Base-by-base conservation (phyloP, 2,888 invertebrate species). In the Papilio demoleus region DNA sequence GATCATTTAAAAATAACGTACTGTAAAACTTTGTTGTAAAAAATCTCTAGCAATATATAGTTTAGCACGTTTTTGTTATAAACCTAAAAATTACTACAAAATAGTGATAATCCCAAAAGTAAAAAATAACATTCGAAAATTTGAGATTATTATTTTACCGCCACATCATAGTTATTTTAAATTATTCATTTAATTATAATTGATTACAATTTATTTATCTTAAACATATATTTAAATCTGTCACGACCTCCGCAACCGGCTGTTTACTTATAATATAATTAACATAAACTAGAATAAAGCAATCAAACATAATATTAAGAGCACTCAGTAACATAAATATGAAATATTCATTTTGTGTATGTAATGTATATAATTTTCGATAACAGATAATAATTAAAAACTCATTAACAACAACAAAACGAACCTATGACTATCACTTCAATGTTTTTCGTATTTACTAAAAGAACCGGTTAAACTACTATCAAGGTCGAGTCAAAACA, bases 401-500 rank as follows among this genome's bases (percentile, higher is more conserved):
- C 8, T n/a, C 42, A 59, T 22, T 59, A n/a, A 58, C n/a, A 11
- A 56, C 11, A 12, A 34, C 1, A 60, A 61, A n/a, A 60, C 60
- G 60, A 60, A 67, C 60, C 66, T 67, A 67, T 50, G 66, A 60
- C 60, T 31, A 12, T 14, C 50, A 24, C 14, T 53, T n/a, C 40
- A 53, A 40, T 53, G 17, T 64, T n/a, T 40, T 64, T 38, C 53
- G 4, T 40, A 53, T 27, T 24, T 50, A 24, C 4, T 50, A 53
- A 53, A 53, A 27, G 12, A 64, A 64, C 64, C 53, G 64, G 64
- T 64, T 64, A 24, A 63, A 53, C 24, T 27, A 36, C 50, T 40
- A 40, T 27, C 19, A 24, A 8, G 36, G 19, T 38, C 24, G 36
- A 50, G 42, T 45, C 24, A 36, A 11, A 14, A 50, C 50, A 63